These are phyloP conservation scores for Mythimna vitellina DNA, from an alignment of 2,888 invertebrate genomes.

Conservation along the genomic window DNA sequence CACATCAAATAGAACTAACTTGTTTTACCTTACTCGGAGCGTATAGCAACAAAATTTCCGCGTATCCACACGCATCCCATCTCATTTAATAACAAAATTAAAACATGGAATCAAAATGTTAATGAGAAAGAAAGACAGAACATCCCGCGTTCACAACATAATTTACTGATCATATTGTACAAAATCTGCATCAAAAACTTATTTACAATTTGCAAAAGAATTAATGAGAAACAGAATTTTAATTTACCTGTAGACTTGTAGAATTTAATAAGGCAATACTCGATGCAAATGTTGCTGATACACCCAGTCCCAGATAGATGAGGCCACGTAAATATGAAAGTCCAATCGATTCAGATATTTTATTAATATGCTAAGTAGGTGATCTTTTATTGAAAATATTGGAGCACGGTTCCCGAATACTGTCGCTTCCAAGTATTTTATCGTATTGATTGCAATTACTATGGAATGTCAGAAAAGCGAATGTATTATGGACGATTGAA, in stretches of 20 bases:
- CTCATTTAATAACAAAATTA: conserved; percentile 22
- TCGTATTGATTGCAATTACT: conserved; percentile 20
- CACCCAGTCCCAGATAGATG: conserved; percentile 16
- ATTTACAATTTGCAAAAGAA: conserved; percentile 16
- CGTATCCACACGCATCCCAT: conserved; percentile 4
- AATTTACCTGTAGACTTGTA: conserved; percentile 18
- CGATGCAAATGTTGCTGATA: conserved; percentile 10
- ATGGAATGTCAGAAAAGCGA: background rate
- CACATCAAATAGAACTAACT: background rate
- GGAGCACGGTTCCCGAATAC: conserved; percentile 14
- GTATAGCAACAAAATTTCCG: background rate
- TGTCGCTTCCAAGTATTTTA: conserved; percentile 7
- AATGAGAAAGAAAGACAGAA: conserved; percentile 3
- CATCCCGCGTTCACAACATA: conserved; percentile 17
- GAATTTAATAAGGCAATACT: conserved; percentile 18
- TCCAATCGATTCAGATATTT: conserved; percentile 10
- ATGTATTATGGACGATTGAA: background rate
- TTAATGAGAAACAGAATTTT: conserved; percentile 19
- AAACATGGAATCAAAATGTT: conserved; percentile 21
- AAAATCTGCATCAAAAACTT: conserved; percentile 35
- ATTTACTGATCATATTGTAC: conserved; percentile 26
- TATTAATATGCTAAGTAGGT: conserved; percentile 25
- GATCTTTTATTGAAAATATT: conserved; percentile 19
- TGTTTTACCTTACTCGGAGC: background rate
- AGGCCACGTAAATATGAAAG: conserved; percentile 7